Conservation (phyloP, 2,797 vertebrate genomes). For the Limnodromus scolopaceus region DNA sequence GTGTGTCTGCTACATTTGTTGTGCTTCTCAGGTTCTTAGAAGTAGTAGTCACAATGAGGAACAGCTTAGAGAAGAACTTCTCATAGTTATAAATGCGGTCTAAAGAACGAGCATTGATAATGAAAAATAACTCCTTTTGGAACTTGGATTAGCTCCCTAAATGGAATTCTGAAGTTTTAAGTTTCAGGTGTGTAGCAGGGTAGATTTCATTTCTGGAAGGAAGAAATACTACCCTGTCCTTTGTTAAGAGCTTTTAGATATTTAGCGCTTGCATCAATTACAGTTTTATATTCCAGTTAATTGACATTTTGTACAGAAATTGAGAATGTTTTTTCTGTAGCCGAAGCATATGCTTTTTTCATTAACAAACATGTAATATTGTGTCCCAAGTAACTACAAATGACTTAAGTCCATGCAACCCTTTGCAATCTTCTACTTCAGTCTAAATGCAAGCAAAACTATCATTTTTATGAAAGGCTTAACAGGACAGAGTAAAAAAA, state of each 20-base stretch:
- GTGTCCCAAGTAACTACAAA: background rate
- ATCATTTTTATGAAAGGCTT: background rate
- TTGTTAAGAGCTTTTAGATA: background rate
- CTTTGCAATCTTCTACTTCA: background rate
- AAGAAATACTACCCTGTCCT: background rate
- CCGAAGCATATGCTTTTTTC: conserved; percentile 12
- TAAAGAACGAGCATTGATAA: background rate
- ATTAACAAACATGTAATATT: background rate
- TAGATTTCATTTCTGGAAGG: conserved; percentile 15
- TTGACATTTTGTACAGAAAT: conserved; percentile 17
- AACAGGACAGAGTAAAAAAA: background rate
- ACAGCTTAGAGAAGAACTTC: background rate
- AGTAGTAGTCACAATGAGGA: background rate
- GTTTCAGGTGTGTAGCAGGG: background rate
- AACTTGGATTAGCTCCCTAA: conserved; percentile 11
- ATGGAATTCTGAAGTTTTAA: conserved; percentile 7
- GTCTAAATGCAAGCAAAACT: background rate
- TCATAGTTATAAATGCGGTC: background rate
- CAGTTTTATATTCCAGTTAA: conserved; percentile 19
- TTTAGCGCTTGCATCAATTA: background rate
- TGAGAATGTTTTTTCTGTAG: background rate
- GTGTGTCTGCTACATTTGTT: background rate
- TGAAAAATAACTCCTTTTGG: conserved; percentile 18
- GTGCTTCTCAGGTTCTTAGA: background rate
- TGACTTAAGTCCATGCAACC: background rate